phyloP scores from a whole-genome alignment of 2,888 invertebrate species.

The Microctonus aethiopoides region DNA sequence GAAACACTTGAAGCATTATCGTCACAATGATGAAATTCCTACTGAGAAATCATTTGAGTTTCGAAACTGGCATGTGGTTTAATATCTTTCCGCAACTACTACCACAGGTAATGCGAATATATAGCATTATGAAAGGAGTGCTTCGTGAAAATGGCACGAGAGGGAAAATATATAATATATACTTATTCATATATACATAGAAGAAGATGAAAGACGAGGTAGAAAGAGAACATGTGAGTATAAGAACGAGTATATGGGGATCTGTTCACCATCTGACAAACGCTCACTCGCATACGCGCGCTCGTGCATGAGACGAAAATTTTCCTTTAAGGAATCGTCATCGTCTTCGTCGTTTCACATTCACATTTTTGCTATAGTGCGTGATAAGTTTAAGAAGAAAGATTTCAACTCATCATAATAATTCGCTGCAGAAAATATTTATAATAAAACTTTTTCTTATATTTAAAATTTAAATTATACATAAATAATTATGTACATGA shows the following conservation, averaged over 20 bases:
- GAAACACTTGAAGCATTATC: neutral
- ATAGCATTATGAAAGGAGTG: neutral
- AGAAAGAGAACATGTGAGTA: neutral
- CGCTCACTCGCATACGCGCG: neutral
- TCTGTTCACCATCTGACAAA: neutral
- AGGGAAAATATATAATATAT: neutral
- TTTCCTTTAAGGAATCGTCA: no score
- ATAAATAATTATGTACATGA: no score
- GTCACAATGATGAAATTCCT: neutral
- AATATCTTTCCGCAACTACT: slow-evolving; percentile 10
- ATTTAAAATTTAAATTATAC: no score
- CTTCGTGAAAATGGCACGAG: neutral
- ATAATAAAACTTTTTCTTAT: neutral
- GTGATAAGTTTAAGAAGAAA: neutral
- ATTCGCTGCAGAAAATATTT: neutral
- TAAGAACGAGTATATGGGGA: neutral
- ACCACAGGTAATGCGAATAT: slow-evolving; percentile 4
- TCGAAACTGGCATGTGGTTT: slow-evolving; percentile 25
- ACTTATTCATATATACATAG: neutral
- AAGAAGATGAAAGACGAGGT: neutral
- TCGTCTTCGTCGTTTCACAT: no score
- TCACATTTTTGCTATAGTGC: neutral
- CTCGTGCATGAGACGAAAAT: no score
- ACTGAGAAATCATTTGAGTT: slow-evolving; percentile 18
- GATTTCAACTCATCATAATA: neutral